Conservation (phyloP, 2,113 vertebrate genomes). For the Heterotis niloticus region DNA sequence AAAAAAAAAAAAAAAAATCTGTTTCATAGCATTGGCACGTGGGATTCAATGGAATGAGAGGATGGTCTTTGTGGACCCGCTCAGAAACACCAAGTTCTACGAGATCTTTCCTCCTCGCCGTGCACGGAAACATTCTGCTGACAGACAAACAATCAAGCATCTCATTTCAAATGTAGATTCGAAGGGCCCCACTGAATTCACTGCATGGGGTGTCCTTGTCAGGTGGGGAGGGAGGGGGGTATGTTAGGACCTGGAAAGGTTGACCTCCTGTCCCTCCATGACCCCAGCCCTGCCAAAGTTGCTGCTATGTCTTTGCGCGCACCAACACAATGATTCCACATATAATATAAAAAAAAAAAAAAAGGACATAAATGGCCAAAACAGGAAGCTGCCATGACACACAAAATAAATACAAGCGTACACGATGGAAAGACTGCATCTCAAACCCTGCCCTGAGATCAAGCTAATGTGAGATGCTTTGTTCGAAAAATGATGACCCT, state of each 20-base stretch:
- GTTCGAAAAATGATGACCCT: constrained; percentile 46
- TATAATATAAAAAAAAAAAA: background rate
- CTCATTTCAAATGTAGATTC: background rate
- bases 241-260: background rate
- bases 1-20: background rate
- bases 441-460: constrained; percentile 64
- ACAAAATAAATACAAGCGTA: constrained; percentile 7
- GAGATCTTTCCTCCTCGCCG: background rate
- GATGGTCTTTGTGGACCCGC: too few species aligned
- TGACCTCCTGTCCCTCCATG: constrained; percentile 7
- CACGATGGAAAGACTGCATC: constrained; percentile 36
- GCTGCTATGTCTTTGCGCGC: background rate
- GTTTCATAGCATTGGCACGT: background rate
- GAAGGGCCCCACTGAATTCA: background rate
- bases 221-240: background rate
- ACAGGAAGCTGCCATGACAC: constrained; percentile 13
- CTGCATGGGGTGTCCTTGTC: background rate
- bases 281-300: background rate
- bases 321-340: background rate
- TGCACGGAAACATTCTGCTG: background rate
- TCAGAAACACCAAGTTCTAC: background rate
- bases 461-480: constrained; percentile 49
- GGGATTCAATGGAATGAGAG: constrained; percentile 5
- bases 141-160: constrained; percentile 6
- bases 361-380: background rate